Evolutionary conservation across 2,797 vertebrate species (phyloP).

Genomic region (Tarsius wallacei): DNA sequence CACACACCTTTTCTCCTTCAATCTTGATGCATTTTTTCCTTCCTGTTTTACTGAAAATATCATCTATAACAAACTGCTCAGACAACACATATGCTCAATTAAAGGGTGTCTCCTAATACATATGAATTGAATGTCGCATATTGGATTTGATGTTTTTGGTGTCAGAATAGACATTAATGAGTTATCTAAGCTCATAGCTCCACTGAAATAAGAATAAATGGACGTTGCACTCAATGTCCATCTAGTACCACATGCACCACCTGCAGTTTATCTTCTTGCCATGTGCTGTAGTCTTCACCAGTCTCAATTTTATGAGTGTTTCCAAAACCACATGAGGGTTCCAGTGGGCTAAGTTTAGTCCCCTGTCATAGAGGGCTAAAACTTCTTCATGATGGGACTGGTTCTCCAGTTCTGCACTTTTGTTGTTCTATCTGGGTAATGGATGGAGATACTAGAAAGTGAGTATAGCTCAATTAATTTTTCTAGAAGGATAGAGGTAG

Average conservation of each 20-base stretch:
- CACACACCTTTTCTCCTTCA: background rate
- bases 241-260: background rate
- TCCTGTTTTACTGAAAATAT: background rate
- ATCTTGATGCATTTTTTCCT: background rate
- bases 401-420: background rate
- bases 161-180: constrained; percentile 26
- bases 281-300: background rate
- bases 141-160: constrained; percentile 25
- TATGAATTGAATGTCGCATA: background rate
- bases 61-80: background rate
- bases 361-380: background rate
- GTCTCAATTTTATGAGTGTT: constrained; percentile 20
- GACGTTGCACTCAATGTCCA: background rate
- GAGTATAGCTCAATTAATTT: background rate
- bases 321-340: background rate
- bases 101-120: background rate
- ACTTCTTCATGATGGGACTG: background rate
- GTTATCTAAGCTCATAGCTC: background rate
- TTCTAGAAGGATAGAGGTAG: background rate
- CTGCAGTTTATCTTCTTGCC: background rate
- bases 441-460: background rate
- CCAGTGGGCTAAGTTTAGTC: background rate
- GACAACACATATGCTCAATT: background rate
- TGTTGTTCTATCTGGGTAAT: background rate
- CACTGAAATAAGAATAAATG: constrained; percentile 28